Conservation (phyloP, 2,888 invertebrate species). For the Choristoneura rosaceana region DNA sequence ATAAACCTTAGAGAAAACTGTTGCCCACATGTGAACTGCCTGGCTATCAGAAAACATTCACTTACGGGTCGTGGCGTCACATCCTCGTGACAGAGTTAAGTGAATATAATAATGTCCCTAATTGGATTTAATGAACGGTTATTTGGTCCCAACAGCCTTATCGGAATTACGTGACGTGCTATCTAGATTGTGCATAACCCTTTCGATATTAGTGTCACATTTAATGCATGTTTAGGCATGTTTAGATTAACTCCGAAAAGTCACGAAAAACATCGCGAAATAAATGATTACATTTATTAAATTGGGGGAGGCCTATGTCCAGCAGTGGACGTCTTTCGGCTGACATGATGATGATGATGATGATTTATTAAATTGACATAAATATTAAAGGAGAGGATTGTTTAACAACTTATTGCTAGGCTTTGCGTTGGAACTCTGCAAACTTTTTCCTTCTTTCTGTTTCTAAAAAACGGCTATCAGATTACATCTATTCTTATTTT, state of each 20-base stretch:
- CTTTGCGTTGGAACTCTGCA: not conserved
- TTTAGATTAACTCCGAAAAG: conserved; percentile 20
- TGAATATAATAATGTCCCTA: conserved; percentile 42
- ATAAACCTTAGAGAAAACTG: conserved; percentile 1
- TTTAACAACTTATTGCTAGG: not conserved
- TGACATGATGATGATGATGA: too few relatives aligned
- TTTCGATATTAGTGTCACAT: conserved; percentile 23
- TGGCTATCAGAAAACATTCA: conserved; percentile 34
- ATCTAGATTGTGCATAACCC: conserved; percentile 26
- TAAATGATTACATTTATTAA: too few relatives aligned
- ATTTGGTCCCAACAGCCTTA: conserved; percentile 34
- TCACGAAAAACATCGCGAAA: not conserved
- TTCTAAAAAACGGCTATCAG: conserved; percentile 5
- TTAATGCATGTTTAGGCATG: conserved; percentile 40
- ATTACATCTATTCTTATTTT: conserved; percentile 25
- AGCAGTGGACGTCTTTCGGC: too few relatives aligned
- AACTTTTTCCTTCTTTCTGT: not conserved
- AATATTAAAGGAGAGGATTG: not conserved
- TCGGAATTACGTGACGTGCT: conserved; percentile 30
- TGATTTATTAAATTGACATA: too few relatives aligned
- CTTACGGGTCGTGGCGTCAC: conserved; percentile 32
- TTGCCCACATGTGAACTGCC: conserved; percentile 25
- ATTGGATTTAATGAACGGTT: conserved; percentile 39
- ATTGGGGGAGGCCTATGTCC: too few relatives aligned
- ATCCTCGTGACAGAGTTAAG: conserved; percentile 41